phyloP scores from a whole-genome alignment of 2,888 invertebrate genomes.

The Tillus elongatus region DNA sequence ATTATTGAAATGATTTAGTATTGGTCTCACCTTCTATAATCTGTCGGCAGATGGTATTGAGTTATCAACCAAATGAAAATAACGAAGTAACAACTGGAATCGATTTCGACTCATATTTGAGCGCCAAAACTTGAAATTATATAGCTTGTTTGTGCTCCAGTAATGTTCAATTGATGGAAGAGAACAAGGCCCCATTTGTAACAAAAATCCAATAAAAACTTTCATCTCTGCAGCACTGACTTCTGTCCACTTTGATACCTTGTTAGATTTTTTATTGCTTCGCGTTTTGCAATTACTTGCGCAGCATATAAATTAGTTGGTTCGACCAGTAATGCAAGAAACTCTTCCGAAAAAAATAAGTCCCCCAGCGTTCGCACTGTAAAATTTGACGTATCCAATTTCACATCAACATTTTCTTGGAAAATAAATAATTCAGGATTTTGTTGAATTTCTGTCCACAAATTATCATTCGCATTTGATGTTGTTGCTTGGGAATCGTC shows the following conservation, averaged over 20 bases:
- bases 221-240: constrained; percentile 17
- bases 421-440: constrained; percentile 23
- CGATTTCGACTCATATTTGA: constrained; percentile 19
- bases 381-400: constrained; percentile 21
- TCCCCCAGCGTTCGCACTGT: constrained; percentile 19
- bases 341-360: too few relatives aligned
- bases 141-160: constrained; percentile 19
- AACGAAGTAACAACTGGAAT: constrained; percentile 20
- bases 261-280: constrained; percentile 18
- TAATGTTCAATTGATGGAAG: constrained; percentile 21
- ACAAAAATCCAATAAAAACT: constrained; percentile 18
- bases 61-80: constrained; percentile 22
- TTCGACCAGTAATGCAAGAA: too few relatives aligned
- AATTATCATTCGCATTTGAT: constrained; percentile 22
- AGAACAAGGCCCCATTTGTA: constrained; percentile 19
- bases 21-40: constrained; percentile 24
- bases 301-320: constrained; percentile 24
- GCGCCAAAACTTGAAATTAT: constrained; percentile 17
- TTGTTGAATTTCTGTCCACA: constrained; percentile 21
- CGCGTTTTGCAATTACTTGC: constrained; percentile 20
- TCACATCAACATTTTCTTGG: constrained; percentile 22
- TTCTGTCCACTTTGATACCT: constrained; percentile 18
- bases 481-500: constrained; percentile 22
- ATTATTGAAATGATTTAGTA: constrained; percentile 26
- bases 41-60: constrained; percentile 20